Evolutionary conservation across 2,797 vertebrate genomes (phyloP).

Genomic region (Rhinella marina): DNA sequence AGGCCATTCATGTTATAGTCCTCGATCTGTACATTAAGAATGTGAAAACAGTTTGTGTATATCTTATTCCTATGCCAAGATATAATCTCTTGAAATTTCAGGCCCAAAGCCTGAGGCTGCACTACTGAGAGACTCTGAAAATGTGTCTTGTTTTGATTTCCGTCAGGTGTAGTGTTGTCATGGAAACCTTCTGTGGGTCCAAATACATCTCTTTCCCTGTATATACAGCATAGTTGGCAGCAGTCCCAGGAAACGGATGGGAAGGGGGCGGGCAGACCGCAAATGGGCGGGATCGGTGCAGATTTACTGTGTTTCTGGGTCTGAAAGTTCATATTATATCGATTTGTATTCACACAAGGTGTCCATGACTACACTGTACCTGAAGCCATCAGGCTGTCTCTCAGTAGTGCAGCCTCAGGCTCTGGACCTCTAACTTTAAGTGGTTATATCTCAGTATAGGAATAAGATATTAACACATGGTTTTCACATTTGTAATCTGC

Average conservation of each 20-base stretch:
- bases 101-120: constrained; percentile 6
- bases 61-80: neutral
- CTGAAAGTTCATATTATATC: neutral
- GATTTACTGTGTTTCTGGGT: too few species aligned
- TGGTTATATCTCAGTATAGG: neutral
- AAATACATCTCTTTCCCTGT: neutral
- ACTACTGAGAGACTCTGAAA: neutral
- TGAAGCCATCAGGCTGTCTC: too few species aligned
- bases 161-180: neutral
- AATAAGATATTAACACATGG: neutral
- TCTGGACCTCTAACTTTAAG: neutral
- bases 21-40: neutral
- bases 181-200: neutral
- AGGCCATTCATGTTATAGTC: neutral
- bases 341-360: too few species aligned
- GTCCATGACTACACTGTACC: neutral
- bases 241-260: neutral
- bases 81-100: neutral
- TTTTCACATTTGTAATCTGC: neutral
- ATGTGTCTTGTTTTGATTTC: neutral
- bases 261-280: too few species aligned
- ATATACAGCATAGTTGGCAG: neutral
- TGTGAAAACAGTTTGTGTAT: neutral
- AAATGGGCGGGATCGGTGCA: too few species aligned
- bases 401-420: constrained; percentile 5